A percentile compares a stretch with the other conserved stretches of the same genome.
phyloP scores from a whole-genome alignment of 2,888 invertebrate genomes.

The Ischnura elegans region DNA sequence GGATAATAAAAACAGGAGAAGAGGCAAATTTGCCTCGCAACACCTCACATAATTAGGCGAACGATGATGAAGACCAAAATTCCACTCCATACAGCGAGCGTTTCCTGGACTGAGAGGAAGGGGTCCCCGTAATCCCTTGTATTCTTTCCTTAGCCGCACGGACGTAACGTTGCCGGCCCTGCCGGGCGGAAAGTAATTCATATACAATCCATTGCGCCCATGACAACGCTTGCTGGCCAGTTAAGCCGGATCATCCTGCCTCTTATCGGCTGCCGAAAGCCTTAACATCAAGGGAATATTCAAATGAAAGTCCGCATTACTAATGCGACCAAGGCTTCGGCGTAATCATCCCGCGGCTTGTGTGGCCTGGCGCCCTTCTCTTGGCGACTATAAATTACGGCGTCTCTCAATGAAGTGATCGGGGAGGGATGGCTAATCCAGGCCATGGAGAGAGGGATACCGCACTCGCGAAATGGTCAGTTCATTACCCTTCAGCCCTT shows the following conservation, averaged over 20 bases:
- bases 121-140: neutral
- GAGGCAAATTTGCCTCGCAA: neutral
- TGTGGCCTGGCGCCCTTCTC: neutral
- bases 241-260: constrained; percentile 9
- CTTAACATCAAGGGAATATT: constrained; percentile 39
- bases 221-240: constrained; percentile 26
- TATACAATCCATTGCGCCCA: neutral
- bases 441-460: neutral
- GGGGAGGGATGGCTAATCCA: neutral
- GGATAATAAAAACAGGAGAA: neutral
- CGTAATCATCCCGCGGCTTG: constrained; percentile 8
- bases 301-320: constrained; percentile 26
- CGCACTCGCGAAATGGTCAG: neutral
- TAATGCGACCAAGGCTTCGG: constrained; percentile 37
- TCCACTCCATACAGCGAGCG: neutral
- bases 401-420: constrained; percentile 33
- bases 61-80: constrained; percentile 2
- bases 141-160: constrained; percentile 13
- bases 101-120: neutral
- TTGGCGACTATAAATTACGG: constrained; percentile 30
- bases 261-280: neutral
- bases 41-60: neutral
- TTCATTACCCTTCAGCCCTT: neutral
- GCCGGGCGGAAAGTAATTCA: neutral
- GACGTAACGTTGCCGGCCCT: too few relatives aligned